Evolutionary conservation across 2,113 vertebrate species (phyloP), one percentile per base, ranked within the genome.

Genomic region (Phyllostomus hastatus): DNA sequence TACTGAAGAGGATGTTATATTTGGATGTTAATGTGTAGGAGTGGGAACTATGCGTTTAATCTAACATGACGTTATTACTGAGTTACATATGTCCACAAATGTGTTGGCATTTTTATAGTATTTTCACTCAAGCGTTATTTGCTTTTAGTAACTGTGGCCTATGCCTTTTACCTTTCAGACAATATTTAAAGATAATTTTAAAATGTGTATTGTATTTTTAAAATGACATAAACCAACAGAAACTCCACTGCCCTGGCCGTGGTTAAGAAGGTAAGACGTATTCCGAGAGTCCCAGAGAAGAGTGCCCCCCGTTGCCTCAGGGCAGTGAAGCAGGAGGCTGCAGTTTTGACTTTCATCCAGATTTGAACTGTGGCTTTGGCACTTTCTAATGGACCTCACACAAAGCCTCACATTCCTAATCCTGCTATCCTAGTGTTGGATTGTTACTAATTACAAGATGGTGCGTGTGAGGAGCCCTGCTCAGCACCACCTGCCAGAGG

Each of bases 181-280:
- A 64, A 46, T 73, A 73, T 82, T 61, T 82, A 84, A 67, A 78
- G 82, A 46, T 92, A 79, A 66, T 50, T 93, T 75, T n/a, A n/a
- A 64, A 95, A 48, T 31, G 11, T 69, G 41, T 83, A 24, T n/a
- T 35, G 19, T 82, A 35, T 70, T 88, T 78, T 61, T 66, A 61
- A 93, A 59, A 75, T 80, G 57, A 69, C 57, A 70, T 66, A 43
- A 57, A 48, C 20, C 70, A 19, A 20, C 46, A 80, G 54, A 90
- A 66, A 46, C 64, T 15, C 38, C 24, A 10, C 4, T 26, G 75
- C 46, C 35, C 11, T 52, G 79, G 7, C 52, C 75, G 15, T 64
- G 54, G 66, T 69, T 87, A 67, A 69, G 19, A 76, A 82, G 79
- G 5, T 91, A 28, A 80, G 52, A 67, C 5, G 16, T 0, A 7